Base-by-base conservation (phyloP, 2,888 invertebrate genomes). In the Sericinus montela region DNA sequence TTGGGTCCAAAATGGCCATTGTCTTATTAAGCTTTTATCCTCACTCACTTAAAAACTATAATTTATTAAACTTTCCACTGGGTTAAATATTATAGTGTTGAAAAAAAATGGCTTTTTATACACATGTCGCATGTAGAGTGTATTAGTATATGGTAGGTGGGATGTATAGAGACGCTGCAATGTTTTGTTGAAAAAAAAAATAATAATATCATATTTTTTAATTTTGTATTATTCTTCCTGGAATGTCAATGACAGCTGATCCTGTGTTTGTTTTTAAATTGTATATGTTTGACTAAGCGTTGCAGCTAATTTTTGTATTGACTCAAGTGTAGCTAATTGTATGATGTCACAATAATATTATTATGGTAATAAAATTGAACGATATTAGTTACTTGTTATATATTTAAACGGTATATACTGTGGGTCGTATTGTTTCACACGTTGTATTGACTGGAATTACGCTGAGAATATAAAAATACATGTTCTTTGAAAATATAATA, bases 401-500 rank as follows among this genome's bases (percentile, higher is more conserved):
- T 76, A 66, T 73, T 68, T 72, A 65, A 72, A 74, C 74, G 53
- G 48, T 52, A 68, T 72, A 72, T 72, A 77, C 79, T 73, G 71
- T 79, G 74, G 65, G 67, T 75, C 69, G 71, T 77, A 81, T 83
- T 81, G 85, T 86, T 88, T 86, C 79, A 80, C 80, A 76, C 71
- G 79, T 83, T 86, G 75, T 86, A 82, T 78, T 81, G 77, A 83
- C 77, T 76, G 81, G 79, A 73, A 78, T 76, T 84, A 82, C 73
- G 85, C 83, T 81, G 83, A 80, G 63, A 71, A 75, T 75, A 44
- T 75, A 75, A 79, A 78, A 78, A 73, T 82, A 87, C 76, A 84
- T 86, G 88, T 87, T 87, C 87, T 86, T 85, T 85, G 79, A 82
- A 84, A 86, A 87, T 88, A 88, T 87, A 86, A 82, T 88, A 85